Conservation (phyloP, 37 sponge, comb jelly and placozoan genomes). For the Beroe forskalii region DNA sequence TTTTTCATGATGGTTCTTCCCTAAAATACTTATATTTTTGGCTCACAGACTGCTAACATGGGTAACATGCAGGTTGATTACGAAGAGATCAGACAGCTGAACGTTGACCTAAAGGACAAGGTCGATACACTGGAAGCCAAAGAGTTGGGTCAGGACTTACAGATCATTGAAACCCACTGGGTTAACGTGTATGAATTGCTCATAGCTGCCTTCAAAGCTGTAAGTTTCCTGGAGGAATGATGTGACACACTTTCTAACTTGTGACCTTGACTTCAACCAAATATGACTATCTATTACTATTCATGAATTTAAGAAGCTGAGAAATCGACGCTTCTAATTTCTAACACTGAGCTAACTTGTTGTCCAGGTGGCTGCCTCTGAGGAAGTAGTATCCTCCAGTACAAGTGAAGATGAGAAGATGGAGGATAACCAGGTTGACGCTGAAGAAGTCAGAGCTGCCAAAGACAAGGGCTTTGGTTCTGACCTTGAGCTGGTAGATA, state of each 20-base stretch:
- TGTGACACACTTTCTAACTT: too few species aligned
- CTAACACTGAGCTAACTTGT: too few species aligned
- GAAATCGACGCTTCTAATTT: too few species aligned
- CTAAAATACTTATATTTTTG: too few species aligned
- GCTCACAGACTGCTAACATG: too few species aligned
- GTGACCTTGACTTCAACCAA: too few species aligned
- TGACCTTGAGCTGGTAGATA: not conserved
- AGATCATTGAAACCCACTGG: slow-evolving; percentile 51
- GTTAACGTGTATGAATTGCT: slow-evolving; percentile 53
- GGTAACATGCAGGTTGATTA: slow-evolving; percentile 28
- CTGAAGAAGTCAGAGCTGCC: not conserved
- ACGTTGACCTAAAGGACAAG: slow-evolving; percentile 46
- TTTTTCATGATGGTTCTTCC: too few species aligned
- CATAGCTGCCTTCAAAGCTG: slow-evolving; percentile 21
- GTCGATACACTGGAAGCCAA: slow-evolving; percentile 6
- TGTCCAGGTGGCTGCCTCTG: not conserved
- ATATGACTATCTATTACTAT: too few species aligned
- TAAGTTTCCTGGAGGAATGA: too few species aligned
- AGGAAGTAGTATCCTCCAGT: not conserved
- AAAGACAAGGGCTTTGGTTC: not conserved
- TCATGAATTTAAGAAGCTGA: too few species aligned
- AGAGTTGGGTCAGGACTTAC: slow-evolving; percentile 27
- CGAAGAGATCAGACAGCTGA: slow-evolving; percentile 25
- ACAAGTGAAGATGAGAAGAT: not conserved
- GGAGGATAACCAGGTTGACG: not conserved